These are phyloP conservation scores for Acrobasis consociella DNA, from an alignment of 2,888 invertebrate species.

Conservation along the genomic window DNA sequence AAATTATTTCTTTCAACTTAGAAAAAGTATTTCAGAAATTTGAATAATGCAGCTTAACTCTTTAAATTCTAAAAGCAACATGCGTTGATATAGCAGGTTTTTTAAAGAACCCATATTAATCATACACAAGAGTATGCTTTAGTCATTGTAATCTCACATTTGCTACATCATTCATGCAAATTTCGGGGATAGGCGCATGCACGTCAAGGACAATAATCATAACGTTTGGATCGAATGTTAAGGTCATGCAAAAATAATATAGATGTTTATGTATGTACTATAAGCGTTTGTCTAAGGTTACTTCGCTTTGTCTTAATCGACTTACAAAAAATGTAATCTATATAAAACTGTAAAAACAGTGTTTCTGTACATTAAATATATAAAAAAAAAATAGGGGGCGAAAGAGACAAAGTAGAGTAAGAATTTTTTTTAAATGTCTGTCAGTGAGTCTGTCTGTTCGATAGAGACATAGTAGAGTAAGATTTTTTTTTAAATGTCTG, in stretches of 20 bases:
- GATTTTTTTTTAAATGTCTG: too few species aligned
- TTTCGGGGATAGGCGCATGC: slow-evolving; percentile 7
- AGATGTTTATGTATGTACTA: neutral
- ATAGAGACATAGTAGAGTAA: too few species aligned
- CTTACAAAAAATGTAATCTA: neutral
- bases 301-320: slow-evolving; percentile 1
- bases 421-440: too few species aligned
- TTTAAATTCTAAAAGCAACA: slow-evolving; percentile 21
- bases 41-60: slow-evolving; percentile 24
- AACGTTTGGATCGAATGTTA: slow-evolving; percentile 46
- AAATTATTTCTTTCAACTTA: slow-evolving; percentile 72
- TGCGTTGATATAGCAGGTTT: slow-evolving; percentile 22
- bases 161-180: slow-evolving; percentile 20
- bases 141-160: slow-evolving; percentile 1
- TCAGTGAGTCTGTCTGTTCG: too few species aligned
- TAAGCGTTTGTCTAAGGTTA: slow-evolving; percentile 1
- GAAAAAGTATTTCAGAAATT: slow-evolving; percentile 38
- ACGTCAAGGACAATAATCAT: slow-evolving; percentile 10
- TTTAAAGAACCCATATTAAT: neutral
- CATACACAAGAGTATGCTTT: slow-evolving; percentile 1
- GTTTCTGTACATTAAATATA: too few species aligned
- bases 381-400: too few species aligned
- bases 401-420: too few species aligned
- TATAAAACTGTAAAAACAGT: too few species aligned
- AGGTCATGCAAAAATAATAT: slow-evolving; percentile 55